These are phyloP conservation scores for Cathartes aura DNA, from an alignment of 2,113 vertebrate species.

Conservation along the genomic window DNA sequence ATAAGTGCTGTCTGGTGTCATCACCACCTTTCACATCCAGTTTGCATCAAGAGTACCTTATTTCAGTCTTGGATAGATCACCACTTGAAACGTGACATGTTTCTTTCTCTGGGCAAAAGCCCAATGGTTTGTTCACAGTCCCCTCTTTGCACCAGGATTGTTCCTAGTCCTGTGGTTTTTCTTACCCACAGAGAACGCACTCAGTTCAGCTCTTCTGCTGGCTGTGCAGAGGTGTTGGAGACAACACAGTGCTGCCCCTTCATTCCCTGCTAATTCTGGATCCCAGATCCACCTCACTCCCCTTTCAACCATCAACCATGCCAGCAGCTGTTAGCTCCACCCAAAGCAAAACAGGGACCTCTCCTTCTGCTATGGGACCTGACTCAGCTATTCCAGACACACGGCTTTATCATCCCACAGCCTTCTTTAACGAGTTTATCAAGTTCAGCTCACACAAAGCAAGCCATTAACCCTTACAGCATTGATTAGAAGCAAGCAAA, in stretches of 20 bases:
- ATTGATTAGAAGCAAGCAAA: neutral
- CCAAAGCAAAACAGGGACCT: neutral
- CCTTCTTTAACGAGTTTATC: neutral
- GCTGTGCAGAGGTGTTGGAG: neutral
- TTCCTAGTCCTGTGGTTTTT: neutral
- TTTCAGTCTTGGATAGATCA: neutral
- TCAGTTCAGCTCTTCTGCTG: neutral
- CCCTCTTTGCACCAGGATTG: neutral
- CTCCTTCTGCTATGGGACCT: neutral
- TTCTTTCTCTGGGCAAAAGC: neutral
- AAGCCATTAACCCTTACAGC: neutral
- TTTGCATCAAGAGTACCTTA: neutral
- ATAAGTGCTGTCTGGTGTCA: neutral
- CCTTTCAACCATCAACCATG: neutral
- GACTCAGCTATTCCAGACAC: neutral
- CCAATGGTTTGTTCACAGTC: neutral
- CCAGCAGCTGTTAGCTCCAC: neutral
- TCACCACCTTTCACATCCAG: neutral
- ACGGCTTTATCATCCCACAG: neutral
- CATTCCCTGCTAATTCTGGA: neutral
- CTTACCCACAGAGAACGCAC: neutral
- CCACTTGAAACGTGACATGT: neutral
- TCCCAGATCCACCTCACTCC: neutral
- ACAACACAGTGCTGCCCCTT: neutral
- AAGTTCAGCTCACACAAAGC: neutral